Base-by-base conservation (phyloP, 2,888 invertebrate genomes). In the Lasioglossum vierecki region DNA sequence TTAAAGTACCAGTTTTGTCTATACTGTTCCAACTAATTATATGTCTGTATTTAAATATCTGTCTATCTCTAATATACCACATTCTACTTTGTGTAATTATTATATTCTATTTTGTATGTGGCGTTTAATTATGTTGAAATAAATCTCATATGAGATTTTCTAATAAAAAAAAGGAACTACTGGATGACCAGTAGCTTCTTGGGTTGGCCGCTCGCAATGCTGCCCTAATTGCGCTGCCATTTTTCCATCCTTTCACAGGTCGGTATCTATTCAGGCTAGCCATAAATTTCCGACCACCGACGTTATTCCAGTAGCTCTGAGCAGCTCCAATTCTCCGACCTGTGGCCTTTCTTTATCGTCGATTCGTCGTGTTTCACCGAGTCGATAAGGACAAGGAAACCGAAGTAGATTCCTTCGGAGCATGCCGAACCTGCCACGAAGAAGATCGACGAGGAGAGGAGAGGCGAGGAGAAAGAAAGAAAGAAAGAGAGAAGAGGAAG, bases 311-410 rank as follows among this genome's bases (percentile, higher is more conserved):
- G 85, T 72, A 81, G 90, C 88, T 82, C 88, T 84, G 88, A 90
- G 85, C 68, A 81, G 91, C 88, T 86, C 91, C 88, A 89, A 90
- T 90, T 90, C 83, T 83, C 77, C 80, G 88, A 90, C 86, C 89
- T 46, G 30, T 53, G 80, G 84, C 82, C 90, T 88, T 81, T 81
- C 88, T 86, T 90, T 86, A 88, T 84, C 88, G 82, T 85, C 89
- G 91, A 90, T 90, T 83, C 86, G 73, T 68, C 82, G 82, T 39
- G 80, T 79, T 87, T 81, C 81, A 30, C 66, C 63, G 30, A 8
- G 83, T 35, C 84, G 85, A 85, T 84, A 84, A 80, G 82, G 84
- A 80, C 80, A 57, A 68, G 66, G 41, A 74, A 74, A 79, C 70
- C 70, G 80, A 79, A 71, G 60, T 44, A 60, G 73, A 75, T 74